A percentile compares a stretch with the other conserved stretches of the same genome.
Evolutionary conservation across 2,797 vertebrate species (phyloP).

Genomic region (Hoplostethus mediterraneus): DNA sequence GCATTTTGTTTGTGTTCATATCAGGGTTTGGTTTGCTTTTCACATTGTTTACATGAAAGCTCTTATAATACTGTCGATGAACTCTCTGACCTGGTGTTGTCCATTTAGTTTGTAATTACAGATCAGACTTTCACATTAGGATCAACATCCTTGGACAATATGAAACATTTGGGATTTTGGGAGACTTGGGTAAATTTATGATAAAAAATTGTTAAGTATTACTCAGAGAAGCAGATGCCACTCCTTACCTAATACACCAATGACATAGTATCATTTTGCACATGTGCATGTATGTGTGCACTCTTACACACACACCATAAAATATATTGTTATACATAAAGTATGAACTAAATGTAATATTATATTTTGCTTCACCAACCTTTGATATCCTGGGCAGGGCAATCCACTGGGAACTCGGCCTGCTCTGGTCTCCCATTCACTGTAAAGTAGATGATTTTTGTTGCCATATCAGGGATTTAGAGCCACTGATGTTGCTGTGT

Average conservation of each 20-base stretch:
- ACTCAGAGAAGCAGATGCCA: neutral
- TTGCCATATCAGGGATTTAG: constrained; percentile 70
- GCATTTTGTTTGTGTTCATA: neutral
- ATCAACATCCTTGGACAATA: neutral
- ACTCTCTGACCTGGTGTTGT: neutral
- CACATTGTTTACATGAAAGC: neutral
- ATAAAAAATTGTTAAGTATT: neutral
- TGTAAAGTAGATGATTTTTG: constrained; percentile 84
- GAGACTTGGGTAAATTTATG: neutral
- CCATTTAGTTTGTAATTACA: neutral
- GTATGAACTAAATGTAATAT: neutral
- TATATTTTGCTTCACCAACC: constrained; percentile 65
- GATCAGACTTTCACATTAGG: neutral
- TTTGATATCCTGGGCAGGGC: constrained; percentile 85
- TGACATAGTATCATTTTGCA: neutral
- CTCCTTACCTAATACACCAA: too few relatives aligned
- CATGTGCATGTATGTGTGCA: neutral
- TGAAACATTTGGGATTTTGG: neutral
- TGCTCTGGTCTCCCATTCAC: constrained; percentile 84
- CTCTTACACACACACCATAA: neutral
- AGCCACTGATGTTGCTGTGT: constrained; percentile 27
- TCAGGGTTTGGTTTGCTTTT: neutral
- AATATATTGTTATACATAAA: neutral
- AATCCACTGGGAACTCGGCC: constrained; percentile 82
- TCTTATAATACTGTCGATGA: neutral